Percentiles rank a stretch among this genome's conserved stretches.
Evolutionary conservation across 2,888 invertebrate genomes (phyloP).

Genomic region (Cactoblastis cactorum): DNA sequence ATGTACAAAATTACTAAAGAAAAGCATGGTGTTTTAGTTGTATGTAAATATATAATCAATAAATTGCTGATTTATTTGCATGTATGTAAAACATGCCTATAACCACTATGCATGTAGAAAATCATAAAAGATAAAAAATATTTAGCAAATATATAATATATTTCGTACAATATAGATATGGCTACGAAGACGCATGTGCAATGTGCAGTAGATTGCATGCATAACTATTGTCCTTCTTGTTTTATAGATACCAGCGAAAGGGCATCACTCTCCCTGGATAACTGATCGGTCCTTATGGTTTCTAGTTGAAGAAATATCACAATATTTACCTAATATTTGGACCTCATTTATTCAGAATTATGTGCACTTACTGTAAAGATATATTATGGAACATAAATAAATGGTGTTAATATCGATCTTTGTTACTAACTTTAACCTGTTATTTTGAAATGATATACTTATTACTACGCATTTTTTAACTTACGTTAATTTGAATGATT

Average conservation of each 20-base stretch:
- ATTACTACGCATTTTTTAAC: no score
- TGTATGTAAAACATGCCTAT: background rate
- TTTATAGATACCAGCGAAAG: slow-evolving; percentile 29
- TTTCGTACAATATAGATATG: slow-evolving; percentile 16
- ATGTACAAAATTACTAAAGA: no score
- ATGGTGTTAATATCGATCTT: no score
- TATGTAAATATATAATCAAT: background rate
- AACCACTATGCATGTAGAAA: background rate
- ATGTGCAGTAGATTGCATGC: slow-evolving; percentile 3
- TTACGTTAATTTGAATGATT: no score
- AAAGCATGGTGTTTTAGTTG: no score
- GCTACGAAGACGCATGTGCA: slow-evolving; percentile 15
- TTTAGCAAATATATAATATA: background rate
- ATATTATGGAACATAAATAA: no score
- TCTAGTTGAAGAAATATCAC: background rate
- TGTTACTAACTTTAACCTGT: no score
- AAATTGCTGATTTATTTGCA: background rate
- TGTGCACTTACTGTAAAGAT: no score
- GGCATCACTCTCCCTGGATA: background rate
- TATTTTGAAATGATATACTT: no score
- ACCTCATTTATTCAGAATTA: no score
- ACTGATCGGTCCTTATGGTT: background rate
- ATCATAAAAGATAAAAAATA: background rate
- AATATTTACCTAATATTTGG: background rate
- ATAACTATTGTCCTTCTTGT: slow-evolving; percentile 14